Percentiles rank a stretch among this genome's conserved stretches.
These are phyloP conservation scores for Hormaphis cornu DNA, from an alignment of 1,140 invertebrate species.

Conservation along the genomic window DNA sequence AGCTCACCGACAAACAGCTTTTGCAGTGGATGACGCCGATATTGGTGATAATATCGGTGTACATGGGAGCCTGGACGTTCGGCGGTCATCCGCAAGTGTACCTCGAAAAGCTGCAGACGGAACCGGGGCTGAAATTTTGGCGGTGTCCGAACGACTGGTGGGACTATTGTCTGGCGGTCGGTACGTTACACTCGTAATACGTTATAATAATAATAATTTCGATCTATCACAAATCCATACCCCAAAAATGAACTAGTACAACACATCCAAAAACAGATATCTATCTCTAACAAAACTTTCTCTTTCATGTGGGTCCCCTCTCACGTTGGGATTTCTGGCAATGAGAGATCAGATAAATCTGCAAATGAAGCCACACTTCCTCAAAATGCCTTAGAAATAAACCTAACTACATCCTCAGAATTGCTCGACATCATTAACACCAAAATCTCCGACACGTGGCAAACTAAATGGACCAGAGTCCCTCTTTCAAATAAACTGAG, in stretches of 20 bases:
- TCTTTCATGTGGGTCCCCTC: too few species aligned
- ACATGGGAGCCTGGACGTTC: slow-evolving; percentile 79
- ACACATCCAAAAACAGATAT: neutral
- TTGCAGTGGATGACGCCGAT: slow-evolving; percentile 87
- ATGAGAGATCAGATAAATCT: too few species aligned
- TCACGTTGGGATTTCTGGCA: too few species aligned
- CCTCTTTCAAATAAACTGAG: too few species aligned
- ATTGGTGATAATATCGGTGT: slow-evolving; percentile 75
- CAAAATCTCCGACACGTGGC: too few species aligned
- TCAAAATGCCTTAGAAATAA: too few species aligned
- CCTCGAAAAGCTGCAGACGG: slow-evolving; percentile 56
- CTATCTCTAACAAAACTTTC: neutral
- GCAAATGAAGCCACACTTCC: too few species aligned
- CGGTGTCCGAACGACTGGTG: slow-evolving; percentile 87
- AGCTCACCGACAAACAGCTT: slow-evolving; percentile 80
- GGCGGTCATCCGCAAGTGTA: slow-evolving; percentile 67
- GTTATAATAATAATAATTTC: neutral
- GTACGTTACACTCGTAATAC: slow-evolving; percentile 43
- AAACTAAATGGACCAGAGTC: too few species aligned
- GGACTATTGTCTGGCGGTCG: slow-evolving; percentile 80
- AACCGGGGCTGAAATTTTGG: slow-evolving; percentile 66
- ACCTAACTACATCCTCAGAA: too few species aligned
- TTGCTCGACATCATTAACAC: too few species aligned
- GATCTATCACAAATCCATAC: too few species aligned
- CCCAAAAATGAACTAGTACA: neutral